Evolutionary conservation across 2,113 vertebrate genomes (phyloP).

Genomic region (Vimba vimba): DNA sequence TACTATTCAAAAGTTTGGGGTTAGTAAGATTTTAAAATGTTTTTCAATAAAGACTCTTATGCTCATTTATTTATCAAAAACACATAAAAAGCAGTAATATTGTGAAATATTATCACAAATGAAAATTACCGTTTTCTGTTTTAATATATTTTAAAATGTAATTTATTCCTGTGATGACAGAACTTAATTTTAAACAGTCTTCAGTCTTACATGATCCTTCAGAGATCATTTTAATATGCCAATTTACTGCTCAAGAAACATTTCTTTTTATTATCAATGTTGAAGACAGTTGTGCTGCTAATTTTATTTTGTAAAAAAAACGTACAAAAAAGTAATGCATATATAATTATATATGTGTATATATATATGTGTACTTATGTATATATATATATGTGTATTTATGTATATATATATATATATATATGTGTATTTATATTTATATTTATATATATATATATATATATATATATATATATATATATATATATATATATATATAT

Average conservation of each 20-base stretch:
- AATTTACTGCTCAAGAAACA: background rate
- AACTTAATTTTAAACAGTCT: background rate
- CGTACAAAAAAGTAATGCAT: too few relatives aligned
- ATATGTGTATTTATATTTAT: too few relatives aligned
- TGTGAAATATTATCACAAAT: background rate
- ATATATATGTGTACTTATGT: too few relatives aligned
- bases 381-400: too few relatives aligned
- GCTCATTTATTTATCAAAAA: background rate
- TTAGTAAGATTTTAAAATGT: too few relatives aligned
- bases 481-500: too few relatives aligned
- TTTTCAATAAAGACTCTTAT: too few relatives aligned
- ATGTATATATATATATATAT: too few relatives aligned
- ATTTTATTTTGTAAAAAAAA: background rate
- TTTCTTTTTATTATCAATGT: background rate
- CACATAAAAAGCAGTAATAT: background rate
- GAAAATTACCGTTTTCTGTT: background rate
- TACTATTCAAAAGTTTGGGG: background rate
- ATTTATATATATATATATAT: background rate
- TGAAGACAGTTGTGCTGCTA: background rate
- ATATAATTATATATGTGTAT: too few relatives aligned
- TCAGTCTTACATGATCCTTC: background rate
- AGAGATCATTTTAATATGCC: background rate
- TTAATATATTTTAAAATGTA: background rate
- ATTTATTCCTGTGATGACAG: background rate
- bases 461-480: too few relatives aligned